Base-by-base conservation (phyloP, 1,140 invertebrate genomes). In the Hirudo medicinalis region DNA sequence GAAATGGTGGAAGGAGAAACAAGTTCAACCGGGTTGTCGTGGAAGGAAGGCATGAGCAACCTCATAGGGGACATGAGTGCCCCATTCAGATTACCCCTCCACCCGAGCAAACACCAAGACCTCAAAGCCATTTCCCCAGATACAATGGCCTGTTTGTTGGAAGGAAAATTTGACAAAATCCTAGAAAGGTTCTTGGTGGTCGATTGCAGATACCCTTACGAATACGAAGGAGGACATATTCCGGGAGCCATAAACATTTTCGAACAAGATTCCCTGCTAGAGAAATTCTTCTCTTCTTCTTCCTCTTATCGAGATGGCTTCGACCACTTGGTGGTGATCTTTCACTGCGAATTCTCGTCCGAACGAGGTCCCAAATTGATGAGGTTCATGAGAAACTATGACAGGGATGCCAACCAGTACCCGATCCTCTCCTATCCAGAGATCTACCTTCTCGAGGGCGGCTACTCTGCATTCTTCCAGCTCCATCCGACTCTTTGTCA, bases 271-370 rank as follows among this genome's bases (percentile, higher is more conserved):
- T 27, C 40, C 9, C 19, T 71, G 15, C 20, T 82, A 87, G 66
- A 88, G 17, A 20, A 66, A 32, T 71, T 71, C 36, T n/a, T 71
- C 15, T 25, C 19, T 2, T 20, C 20, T 22, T 13, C n/a, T 57
- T 20, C 54, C 55, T 8, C n/a, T n/a, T n/a, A n/a, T n/a, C 17
- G 4, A 20, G 25, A 20, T 32, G 17, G 15, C 25, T 9, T 22
- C 29, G 29, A 63, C 29, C 70, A 29, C 13, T 60, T 27, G 25
- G 43, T 96, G 54, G 80, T 97, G 22, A 88, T 97, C 32, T 97
- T 97, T 79, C 94, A 97, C 79, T 97, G 94, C 80, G 94, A 97
- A 82, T 97, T 94, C 83, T 95, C 92, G 0, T 89, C 90, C 70
- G 89, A 96, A 81, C 84, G 94, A 22, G 94, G 91, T 36, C 94